phyloP scores from a whole-genome alignment of 2,113 vertebrate species.

The Percina caprodes region DNA sequence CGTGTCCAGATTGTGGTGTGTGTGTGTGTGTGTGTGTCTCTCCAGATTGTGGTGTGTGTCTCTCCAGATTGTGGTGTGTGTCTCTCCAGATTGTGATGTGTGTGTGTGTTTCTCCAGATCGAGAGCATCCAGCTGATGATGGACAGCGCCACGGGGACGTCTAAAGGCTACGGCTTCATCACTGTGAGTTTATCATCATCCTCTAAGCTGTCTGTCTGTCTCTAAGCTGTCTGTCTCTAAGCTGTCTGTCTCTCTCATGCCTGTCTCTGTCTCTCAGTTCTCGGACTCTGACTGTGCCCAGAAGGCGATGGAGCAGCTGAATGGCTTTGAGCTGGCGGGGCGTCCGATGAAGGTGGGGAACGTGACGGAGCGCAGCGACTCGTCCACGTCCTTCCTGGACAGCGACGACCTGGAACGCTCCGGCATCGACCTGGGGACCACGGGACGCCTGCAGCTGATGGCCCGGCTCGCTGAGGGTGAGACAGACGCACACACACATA shows the following conservation, averaged over 20 bases:
- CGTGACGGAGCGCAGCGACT: slow-evolving; percentile 94
- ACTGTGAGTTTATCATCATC: slow-evolving; percentile 85
- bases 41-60: no score
- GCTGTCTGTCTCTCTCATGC: no score
- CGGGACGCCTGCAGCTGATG: slow-evolving; percentile 95
- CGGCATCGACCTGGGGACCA: slow-evolving; percentile 95
- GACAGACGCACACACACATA: no score
- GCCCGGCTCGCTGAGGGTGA: slow-evolving; percentile 95
- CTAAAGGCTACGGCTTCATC: slow-evolving; percentile 98
- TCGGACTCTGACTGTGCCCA: slow-evolving; percentile 96
- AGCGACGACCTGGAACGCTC: slow-evolving; percentile 94
- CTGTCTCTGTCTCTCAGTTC: no score
- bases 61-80: no score
- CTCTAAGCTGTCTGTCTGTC: not conserved
- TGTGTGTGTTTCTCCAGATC: slow-evolving; percentile 76
- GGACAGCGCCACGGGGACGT: slow-evolving; percentile 95
- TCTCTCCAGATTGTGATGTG: no score
- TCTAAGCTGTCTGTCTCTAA: not conserved
- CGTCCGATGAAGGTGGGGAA: slow-evolving; percentile 99
- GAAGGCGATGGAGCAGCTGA: slow-evolving; percentile 96
- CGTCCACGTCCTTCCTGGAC: slow-evolving; percentile 93
- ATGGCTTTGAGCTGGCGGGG: slow-evolving; percentile 96
- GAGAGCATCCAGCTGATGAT: slow-evolving; percentile 99
- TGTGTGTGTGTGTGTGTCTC: no score
- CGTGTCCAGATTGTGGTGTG: no score